Conservation (phyloP, 2,113 vertebrate genomes). For the Bos javanicus region DNA sequence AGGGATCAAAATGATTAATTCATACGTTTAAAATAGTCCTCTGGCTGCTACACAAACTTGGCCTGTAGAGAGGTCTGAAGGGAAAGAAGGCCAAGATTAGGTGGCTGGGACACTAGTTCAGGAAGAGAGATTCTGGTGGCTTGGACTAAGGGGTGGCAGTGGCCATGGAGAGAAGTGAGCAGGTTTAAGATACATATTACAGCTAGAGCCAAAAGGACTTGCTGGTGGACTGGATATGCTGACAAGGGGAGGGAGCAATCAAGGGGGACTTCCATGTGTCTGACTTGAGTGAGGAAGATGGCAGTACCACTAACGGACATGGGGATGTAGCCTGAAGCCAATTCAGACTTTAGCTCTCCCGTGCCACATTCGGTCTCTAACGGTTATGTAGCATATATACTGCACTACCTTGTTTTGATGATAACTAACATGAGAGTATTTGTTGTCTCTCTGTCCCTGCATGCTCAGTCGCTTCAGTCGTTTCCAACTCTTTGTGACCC, state of each 20-base stretch:
- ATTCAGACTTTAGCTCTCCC: neutral
- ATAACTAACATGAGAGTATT: neutral
- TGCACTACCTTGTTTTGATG: neutral
- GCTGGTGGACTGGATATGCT: neutral
- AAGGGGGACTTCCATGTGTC: neutral
- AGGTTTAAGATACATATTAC: neutral
- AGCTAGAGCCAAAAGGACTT: conserved; percentile 1
- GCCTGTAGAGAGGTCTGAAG: neutral
- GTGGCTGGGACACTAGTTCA: neutral
- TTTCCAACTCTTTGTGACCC: neutral
- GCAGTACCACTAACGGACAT: neutral
- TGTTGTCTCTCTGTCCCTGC: neutral
- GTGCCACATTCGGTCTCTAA: neutral
- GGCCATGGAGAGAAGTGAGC: neutral
- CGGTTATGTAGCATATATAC: neutral
- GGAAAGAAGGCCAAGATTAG: neutral
- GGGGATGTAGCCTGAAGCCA: neutral
- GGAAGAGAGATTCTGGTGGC: neutral
- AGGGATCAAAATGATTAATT: conserved; percentile 23
- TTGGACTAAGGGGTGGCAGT: neutral
- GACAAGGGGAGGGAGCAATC: neutral
- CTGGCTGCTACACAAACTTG: neutral
- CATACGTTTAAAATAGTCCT: neutral
- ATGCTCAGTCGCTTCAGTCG: neutral
- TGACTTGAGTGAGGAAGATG: neutral